A percentile compares a stretch with the other conserved stretches of the same genome.
Conservation (phyloP, 2,797 vertebrate species). For the Triplophysa bombifrons region DNA sequence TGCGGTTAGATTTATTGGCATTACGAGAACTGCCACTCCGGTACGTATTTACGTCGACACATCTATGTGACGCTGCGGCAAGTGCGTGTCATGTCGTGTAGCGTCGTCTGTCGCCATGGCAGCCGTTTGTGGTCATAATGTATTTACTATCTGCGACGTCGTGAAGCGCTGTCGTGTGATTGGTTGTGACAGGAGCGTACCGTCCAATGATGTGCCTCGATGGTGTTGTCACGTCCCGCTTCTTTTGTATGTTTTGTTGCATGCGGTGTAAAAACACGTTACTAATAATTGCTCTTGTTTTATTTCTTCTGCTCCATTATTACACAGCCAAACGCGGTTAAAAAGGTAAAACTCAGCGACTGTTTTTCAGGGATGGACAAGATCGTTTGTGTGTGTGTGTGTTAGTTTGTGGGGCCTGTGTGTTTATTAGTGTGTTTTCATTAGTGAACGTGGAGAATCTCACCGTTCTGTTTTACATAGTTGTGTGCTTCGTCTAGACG, state of each 20-base stretch:
- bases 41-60: constrained; percentile 82
- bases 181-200: constrained; percentile 7
- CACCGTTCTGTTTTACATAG: neutral
- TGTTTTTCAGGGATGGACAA: neutral
- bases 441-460: constrained; percentile 4
- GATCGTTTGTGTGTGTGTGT: constrained; percentile 29
- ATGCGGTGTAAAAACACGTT: constrained; percentile 26
- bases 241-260: neutral
- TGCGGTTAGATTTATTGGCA: constrained; percentile 97
- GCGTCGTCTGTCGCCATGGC: constrained; percentile 37
- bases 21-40: constrained; percentile 87
- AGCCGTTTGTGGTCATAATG: constrained; percentile 54
- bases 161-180: constrained; percentile 4
- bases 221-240: neutral
- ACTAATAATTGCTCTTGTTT: constrained; percentile 50
- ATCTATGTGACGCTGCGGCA: constrained; percentile 6
- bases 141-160: constrained; percentile 42
- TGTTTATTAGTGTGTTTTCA: neutral
- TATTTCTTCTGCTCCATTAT: constrained; percentile 55
- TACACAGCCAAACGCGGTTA: constrained; percentile 68
- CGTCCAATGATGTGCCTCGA: neutral
- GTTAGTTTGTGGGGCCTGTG: constrained; percentile 18
- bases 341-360: constrained; percentile 69
- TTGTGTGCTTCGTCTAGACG: neutral
- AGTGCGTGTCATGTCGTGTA: constrained; percentile 31